A percentile compares a stretch with the other conserved stretches of the same genome.
Evolutionary conservation across 2,888 invertebrate species (phyloP).

Genomic region (Drosophila helvetica): DNA sequence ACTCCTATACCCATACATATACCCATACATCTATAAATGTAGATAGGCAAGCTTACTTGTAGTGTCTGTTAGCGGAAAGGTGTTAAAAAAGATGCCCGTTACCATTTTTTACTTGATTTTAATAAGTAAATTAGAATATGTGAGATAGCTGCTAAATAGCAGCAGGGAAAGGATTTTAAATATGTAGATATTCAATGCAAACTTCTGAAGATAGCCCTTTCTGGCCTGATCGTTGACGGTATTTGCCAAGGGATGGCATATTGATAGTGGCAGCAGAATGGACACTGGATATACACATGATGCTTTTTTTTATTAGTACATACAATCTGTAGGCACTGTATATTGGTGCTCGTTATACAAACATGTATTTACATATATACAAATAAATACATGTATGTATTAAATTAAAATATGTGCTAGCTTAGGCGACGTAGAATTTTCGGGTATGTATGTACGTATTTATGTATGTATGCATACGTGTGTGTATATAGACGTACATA

Average conservation of each 20-base stretch:
- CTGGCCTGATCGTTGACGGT: conserved; percentile 6
- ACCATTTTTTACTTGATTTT: background rate
- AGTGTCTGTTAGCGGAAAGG: conserved; percentile 40
- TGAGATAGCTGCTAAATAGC: conserved; percentile 57
- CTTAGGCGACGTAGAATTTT: background rate
- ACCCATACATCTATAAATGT: no score
- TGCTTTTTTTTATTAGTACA: conserved; percentile 10
- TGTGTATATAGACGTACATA: background rate
- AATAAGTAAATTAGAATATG: conserved; percentile 64
- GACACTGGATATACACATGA: conserved; percentile 7
- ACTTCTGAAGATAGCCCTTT: background rate
- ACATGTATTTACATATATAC: background rate
- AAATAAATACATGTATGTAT: background rate
- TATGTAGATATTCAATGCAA: conserved; percentile 59
- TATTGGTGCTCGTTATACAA: background rate
- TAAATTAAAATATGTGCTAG: conserved; percentile 12
- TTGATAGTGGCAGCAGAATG: conserved; percentile 9
- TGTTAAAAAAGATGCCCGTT: conserved; percentile 25
- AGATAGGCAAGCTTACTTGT: conserved; percentile 24
- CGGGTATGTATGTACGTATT: background rate
- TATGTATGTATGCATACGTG: conserved; percentile 1
- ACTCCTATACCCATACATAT: no score
- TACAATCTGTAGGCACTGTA: background rate
- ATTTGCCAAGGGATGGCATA: conserved; percentile 2
- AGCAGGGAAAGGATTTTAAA: conserved; percentile 65